These are phyloP conservation scores for Riparia riparia DNA, from an alignment of 2,113 vertebrate genomes.

Conservation along the genomic window DNA sequence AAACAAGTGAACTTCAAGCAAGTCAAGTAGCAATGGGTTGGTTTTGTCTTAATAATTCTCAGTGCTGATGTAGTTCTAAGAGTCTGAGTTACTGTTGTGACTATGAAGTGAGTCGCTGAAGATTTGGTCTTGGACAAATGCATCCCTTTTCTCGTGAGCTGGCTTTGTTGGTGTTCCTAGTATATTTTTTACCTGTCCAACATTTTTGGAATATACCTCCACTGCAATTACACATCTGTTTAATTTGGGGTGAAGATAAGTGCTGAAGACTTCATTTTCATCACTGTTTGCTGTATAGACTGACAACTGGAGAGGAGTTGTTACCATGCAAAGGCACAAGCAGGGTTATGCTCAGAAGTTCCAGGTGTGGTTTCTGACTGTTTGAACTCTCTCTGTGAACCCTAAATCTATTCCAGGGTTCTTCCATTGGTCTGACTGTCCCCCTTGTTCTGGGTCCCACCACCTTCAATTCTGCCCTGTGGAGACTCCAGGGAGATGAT, in stretches of 20 bases:
- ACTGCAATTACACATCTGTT: background rate
- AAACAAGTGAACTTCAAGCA: background rate
- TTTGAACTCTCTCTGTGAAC: background rate
- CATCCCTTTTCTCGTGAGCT: background rate
- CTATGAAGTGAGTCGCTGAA: background rate
- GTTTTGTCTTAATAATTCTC: background rate
- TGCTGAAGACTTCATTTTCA: background rate
- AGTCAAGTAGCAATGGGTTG: background rate
- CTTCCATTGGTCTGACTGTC: accelerated
- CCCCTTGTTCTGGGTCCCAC: background rate
- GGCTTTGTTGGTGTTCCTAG: accelerated
- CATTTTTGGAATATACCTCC: background rate
- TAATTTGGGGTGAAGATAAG: background rate
- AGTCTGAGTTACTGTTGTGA: background rate
- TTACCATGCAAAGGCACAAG: background rate
- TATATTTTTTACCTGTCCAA: background rate
- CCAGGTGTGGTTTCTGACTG: background rate
- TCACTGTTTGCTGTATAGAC: background rate
- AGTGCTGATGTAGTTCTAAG: background rate
- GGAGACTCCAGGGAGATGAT: background rate
- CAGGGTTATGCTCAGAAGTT: background rate
- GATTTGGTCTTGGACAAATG: background rate
- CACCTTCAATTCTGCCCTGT: background rate
- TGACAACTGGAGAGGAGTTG: background rate
- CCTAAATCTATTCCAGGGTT: background rate